Evolutionary conservation across 2,888 invertebrate genomes (phyloP), one percentile per base, ranked within the genome.

Genomic region (Hecatera dysodea): DNA sequence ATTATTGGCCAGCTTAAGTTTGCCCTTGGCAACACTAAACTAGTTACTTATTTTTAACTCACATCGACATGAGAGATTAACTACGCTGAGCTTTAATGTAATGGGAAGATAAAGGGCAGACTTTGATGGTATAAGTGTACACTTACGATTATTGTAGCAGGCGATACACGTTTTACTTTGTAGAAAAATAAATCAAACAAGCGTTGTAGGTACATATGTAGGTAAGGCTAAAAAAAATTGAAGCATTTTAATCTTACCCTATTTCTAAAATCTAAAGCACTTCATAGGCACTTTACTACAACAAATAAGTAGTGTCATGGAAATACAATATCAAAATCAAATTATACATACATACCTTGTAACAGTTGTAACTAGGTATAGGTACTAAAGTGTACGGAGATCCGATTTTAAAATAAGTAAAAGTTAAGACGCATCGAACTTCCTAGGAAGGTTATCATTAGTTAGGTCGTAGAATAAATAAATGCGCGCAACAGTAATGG

Each of bases 11-110:
- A 79, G 78, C 62, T 66, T 81, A 78, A 73, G 80, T 69, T 71
- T 87, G 90, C 88, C 88, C 91, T 91, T 92, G 88, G 85, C 86
- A 80, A 75, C n/a, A n/a, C 85, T 83, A 83, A 81, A 85, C 78
- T 86, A 80, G 85, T 86, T 87, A 82, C 12, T 61, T 67, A 24
- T 44, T 79, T 89, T 87, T 91, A 88, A 71, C 84, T 68, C 68
- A 71, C 83, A 79, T 39, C 67, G 67, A 76, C 83, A 79, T 33
- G 77, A 70, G 75, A 89, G 86, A 88, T 90, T 87, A 90, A 88
- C 81, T 82, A 76, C 81, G 60, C 74, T 44, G 22, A 59, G 52
- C 75, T 60, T 76, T 81, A 85, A 83, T 81, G 78, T 75, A 86
- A 75, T 87, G 82, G 79, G 78, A 72, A 80, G 83, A 87, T 87